Conservation (phyloP, 2,797 vertebrate species). For the Thalassophryne amazonica region DNA sequence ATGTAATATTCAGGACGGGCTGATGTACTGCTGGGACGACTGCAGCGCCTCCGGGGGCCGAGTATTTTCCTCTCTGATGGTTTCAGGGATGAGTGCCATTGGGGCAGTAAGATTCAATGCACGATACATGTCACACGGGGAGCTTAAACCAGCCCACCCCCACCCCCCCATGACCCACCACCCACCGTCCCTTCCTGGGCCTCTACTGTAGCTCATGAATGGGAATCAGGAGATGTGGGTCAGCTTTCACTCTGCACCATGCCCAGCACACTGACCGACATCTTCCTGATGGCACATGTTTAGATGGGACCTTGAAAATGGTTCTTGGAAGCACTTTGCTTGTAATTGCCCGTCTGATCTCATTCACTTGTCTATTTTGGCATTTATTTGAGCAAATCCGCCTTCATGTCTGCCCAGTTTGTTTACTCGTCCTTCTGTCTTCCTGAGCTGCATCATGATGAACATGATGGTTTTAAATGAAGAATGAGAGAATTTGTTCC, state of each 20-base stretch:
- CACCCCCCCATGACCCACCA: too few species aligned
- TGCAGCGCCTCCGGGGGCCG: slow-evolving; percentile 2
- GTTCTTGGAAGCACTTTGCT: slow-evolving; percentile 5
- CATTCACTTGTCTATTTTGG: slow-evolving; percentile 22
- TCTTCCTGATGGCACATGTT: background rate
- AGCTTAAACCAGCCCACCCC: slow-evolving; percentile 7
- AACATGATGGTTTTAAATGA: slow-evolving; percentile 20
- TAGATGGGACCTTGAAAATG: slow-evolving; percentile 9
- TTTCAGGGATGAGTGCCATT: slow-evolving; percentile 16
- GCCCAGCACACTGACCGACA: slow-evolving; percentile 30
- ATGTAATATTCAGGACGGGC: slow-evolving; percentile 18
- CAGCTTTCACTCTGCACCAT: slow-evolving; percentile 6
- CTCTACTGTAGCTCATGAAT: background rate
- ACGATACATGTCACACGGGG: slow-evolving; percentile 31
- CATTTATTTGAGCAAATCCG: slow-evolving; percentile 24
- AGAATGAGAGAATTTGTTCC: slow-evolving; percentile 6
- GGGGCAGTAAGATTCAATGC: slow-evolving; percentile 17
- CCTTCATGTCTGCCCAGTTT: slow-evolving; percentile 25
- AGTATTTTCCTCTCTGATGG: slow-evolving; percentile 36
- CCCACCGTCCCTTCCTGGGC: too few species aligned
- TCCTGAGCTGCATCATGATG: slow-evolving; percentile 17
- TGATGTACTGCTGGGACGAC: slow-evolving; percentile 2
- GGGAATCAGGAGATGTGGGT: slow-evolving; percentile 24
- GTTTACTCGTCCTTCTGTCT: slow-evolving; percentile 2
- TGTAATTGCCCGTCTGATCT: slow-evolving; percentile 28